Conservation (phyloP, 2,797 vertebrate genomes). For the Apogon hyalosoma region DNA sequence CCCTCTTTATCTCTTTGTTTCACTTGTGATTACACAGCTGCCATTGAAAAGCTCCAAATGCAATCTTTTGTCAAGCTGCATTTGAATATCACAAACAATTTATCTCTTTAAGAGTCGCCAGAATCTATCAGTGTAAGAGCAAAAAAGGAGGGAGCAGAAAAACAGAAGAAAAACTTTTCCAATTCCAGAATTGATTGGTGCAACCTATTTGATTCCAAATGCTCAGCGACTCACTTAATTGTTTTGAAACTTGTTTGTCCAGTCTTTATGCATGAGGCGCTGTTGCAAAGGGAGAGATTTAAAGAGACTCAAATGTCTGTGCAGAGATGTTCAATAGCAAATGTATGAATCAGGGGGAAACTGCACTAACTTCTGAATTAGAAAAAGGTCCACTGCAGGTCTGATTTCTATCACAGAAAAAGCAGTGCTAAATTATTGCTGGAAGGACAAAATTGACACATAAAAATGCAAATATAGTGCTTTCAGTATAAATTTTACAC, state of each 20-base stretch:
- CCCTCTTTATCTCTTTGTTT: slow-evolving; percentile 12
- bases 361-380: no score
- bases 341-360: no score
- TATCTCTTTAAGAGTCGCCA: not conserved
- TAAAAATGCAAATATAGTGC: no score
- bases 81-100: slow-evolving; percentile 13
- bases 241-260: slow-evolving; percentile 23
- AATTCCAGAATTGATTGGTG: slow-evolving; percentile 49
- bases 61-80: slow-evolving; percentile 3
- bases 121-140: slow-evolving; percentile 14
- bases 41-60: slow-evolving; percentile 8
- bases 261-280: slow-evolving; percentile 38
- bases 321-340: no score
- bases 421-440: no score
- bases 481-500: no score
- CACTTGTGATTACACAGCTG: not conserved
- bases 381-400: no score
- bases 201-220: slow-evolving; percentile 27
- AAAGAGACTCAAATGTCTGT: not conserved
- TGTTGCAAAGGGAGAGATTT: slow-evolving; percentile 1
- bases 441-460: no score
- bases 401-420: no score
- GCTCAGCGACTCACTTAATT: slow-evolving; percentile 39
- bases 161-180: slow-evolving; percentile 42
- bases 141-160: not conserved